Base-by-base conservation (phyloP, 1,140 invertebrate genomes). In the Phymastichus coffea region DNA sequence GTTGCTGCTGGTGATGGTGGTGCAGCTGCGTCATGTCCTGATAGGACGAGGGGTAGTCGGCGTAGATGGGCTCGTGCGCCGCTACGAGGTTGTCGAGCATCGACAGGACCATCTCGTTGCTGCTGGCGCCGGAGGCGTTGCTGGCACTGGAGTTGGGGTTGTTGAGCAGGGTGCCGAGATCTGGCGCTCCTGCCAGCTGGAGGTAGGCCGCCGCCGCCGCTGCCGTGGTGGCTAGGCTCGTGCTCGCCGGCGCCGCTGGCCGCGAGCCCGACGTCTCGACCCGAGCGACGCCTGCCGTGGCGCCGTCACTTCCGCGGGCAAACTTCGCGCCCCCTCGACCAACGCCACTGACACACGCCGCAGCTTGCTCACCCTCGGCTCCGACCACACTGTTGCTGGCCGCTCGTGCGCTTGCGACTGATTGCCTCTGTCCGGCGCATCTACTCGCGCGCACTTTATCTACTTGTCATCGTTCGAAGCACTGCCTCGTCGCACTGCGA, bases 281-380 rank as follows among this genome's bases (percentile, higher is more conserved):
- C 72, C 75, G 74, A 72, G 70, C 78, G 67, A 78, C 75, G 70
- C 74, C 75, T 76, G 77, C 77, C 77, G 78, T 79, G 74, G 77
- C 76, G 72, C 73, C 69, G 68, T 67, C 48, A 48, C 66, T 56
- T 14, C 61, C 53, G 20, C 53, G 60, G 51, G 54, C 0, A 63
- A 37, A 63, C 47, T 55, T 49, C 49, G 37, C 61, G 22, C 35
- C 61, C 47, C n/a, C 20, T 66, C 57, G 59, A 49, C 59, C 22
- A 60, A 57, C 60, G 60, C 60, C 57, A 63, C 62, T 15, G n/a
- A 12, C 38, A 25, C 22, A 7, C 52, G 4, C 22, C 9, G 19
- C n/a, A n/a, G 15, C 15, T 17, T 15, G 9, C 15, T 12, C n/a
- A n/a, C 33, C 25, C 20, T 40, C 14, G 20, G 15, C 19, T 37